Evolutionary conservation across 2,888 invertebrate genomes (phyloP).

Genomic region (Petrolisthes manimaculis): DNA sequence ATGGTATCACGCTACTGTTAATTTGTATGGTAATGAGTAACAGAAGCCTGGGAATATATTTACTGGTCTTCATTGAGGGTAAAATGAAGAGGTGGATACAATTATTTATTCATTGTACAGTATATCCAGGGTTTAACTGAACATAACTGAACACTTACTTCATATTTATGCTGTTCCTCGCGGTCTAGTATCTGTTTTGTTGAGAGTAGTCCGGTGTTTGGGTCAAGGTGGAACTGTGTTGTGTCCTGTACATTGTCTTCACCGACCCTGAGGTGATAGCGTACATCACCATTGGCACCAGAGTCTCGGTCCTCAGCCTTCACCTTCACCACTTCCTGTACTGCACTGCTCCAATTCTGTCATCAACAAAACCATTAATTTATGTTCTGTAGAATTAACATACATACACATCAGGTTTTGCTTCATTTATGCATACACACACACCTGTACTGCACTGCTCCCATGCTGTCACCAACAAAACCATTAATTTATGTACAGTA

Average conservation of each 20-base stretch:
- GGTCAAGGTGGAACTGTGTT: constrained; percentile 84
- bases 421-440: not conserved
- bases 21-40: too few species aligned
- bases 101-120: too few species aligned
- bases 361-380: too few species aligned
- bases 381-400: too few species aligned
- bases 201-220: constrained; percentile 83
- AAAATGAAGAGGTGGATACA: not conserved
- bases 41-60: too few species aligned
- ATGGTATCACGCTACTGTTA: too few species aligned
- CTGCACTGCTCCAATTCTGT: constrained; percentile 70
- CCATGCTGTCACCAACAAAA: not conserved
- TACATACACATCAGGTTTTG: too few species aligned
- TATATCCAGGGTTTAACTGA: not conserved
- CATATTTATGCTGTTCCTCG: constrained; percentile 78
- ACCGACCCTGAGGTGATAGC: constrained; percentile 79
- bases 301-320: constrained; percentile 85
- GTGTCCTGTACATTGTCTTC: constrained; percentile 84
- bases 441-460: too few species aligned
- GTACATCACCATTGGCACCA: constrained; percentile 86
- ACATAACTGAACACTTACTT: constrained; percentile 71
- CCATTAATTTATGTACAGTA: too few species aligned
- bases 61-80: not conserved
- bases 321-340: constrained; percentile 84
- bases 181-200: constrained; percentile 85